A percentile compares a stretch with the other conserved stretches of the same genome.
These are phyloP conservation scores for Cricetomys ansorgei DNA, from an alignment of 2,113 vertebrate genomes.

Conservation along the genomic window DNA sequence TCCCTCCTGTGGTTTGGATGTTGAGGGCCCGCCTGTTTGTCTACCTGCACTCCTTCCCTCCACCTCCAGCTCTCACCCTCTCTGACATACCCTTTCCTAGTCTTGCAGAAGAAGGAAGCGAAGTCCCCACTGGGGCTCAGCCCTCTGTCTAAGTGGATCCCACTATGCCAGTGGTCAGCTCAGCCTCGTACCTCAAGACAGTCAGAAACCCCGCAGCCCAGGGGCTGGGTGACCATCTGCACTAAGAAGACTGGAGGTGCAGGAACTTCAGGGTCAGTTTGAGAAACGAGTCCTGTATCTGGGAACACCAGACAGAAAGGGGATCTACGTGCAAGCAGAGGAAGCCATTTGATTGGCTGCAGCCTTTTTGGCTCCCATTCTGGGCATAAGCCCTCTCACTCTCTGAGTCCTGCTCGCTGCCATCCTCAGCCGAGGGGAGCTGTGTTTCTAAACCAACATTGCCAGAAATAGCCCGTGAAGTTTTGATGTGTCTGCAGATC, in stretches of 20 bases:
- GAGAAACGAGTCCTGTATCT: background rate
- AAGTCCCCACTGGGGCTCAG: too few species aligned
- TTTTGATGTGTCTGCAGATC: background rate
- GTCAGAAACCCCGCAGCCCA: background rate
- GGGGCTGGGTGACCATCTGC: background rate
- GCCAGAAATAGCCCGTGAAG: background rate
- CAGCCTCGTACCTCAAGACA: background rate
- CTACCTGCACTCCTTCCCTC: too few species aligned
- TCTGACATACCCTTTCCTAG: background rate
- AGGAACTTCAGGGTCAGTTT: background rate
- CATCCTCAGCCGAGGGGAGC: background rate
- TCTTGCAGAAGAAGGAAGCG: background rate
- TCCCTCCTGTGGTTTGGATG: accelerated
- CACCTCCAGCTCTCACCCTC: too few species aligned
- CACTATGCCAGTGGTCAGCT: accelerated
- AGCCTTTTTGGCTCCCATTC: background rate
- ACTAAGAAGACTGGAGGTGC: background rate
- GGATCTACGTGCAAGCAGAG: background rate
- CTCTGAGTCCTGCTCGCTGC: background rate
- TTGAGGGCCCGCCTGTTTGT: accelerated
- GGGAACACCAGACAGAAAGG: background rate
- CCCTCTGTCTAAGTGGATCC: too few species aligned
- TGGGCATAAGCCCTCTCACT: background rate
- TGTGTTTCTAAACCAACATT: background rate
- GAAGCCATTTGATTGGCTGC: background rate